These are phyloP conservation scores for Haliclystus octoradiatus DNA, from an alignment of 30 jellyfish, hydroid and myxozoan species.

Conservation along the genomic window DNA sequence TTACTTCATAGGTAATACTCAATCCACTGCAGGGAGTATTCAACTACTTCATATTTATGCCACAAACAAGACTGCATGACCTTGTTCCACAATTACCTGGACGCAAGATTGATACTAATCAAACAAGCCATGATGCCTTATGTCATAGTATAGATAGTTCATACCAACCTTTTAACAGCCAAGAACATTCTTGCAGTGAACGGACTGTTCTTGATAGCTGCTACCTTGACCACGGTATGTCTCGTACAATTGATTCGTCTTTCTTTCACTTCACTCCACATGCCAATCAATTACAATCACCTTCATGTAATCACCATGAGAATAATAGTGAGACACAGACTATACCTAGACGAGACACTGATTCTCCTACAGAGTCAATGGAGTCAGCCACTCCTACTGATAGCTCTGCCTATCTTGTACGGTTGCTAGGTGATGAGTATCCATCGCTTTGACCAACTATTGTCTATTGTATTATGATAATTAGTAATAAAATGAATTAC, in stretches of 20 bases:
- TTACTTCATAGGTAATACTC: conserved; percentile 48
- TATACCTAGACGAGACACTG: neutral
- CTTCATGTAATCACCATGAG: too few species aligned
- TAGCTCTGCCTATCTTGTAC: neutral
- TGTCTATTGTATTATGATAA: neutral
- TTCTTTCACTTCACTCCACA: neutral
- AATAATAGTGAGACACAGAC: neutral
- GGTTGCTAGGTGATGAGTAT: neutral
- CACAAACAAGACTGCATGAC: conserved; percentile 27
- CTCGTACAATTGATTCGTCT: neutral
- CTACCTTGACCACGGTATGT: neutral
- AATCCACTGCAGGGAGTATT: conserved; percentile 54
- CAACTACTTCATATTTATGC: conserved; percentile 50
- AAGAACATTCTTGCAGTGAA: too few species aligned
- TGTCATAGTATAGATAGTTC: neutral
- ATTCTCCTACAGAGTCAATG: neutral
- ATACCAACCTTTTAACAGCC: neutral
- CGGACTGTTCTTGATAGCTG: neutral
- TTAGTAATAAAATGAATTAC: neutral
- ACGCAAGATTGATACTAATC: neutral
- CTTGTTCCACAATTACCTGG: conserved; percentile 4
- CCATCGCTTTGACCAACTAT: neutral
- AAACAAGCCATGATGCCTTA: neutral
- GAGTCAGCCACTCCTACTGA: neutral
- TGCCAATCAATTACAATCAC: neutral